Evolutionary conservation across 1,140 invertebrate species (phyloP), one percentile per base, ranked within the genome.

Genomic region (Trachelipus rathkii): DNA sequence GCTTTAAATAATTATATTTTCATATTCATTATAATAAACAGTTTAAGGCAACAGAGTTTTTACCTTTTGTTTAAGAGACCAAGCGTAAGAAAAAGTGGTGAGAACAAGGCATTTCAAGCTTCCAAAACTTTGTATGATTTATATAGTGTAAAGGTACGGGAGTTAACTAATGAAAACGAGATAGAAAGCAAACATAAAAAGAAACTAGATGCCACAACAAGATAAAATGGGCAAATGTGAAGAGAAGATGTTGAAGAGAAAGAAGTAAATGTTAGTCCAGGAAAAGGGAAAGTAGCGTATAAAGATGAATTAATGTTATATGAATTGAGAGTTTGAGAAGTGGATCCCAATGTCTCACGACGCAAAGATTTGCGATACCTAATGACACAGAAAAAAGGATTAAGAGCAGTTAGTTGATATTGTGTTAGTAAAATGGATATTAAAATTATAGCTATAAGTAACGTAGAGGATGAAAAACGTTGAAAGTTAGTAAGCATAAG

Each of bases 81-180:
- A 60, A 60, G 50, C 50, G 50, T 60, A 15, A 60, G 50, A 60
- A 60, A 60, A 60, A 19, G 19, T 60, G 50, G 50, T 15, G 50
- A 19, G 11, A 60, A 19, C 50, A 60, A 60, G 50, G 50, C 50
- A 60, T 15, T 15, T 60, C 50, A 60, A 60, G 19, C 50, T 19
- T 19, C 50, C 50, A 60, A 19, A 60, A 60, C 50, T 60, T 60
- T 15, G 19, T 4, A 1, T 60, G 50, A 60, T 13, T 60, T 60
- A 60, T 19, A 60, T 13, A 60, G 11, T 13, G 50, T 60, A 13
- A 19, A 60, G 19, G 50, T 13, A 60, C 50, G 50, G 19, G 11
- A 19, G 19, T 60, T 60, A 13, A 13, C 50, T 19, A 60, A 60
- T 19, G 11, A 60, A 60, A 60, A 60, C 50, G 50, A 13, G 19